Percentiles rank a stretch among this genome's conserved stretches.
These are phyloP conservation scores for Axea sp. DNA, from an alignment of 2,888 invertebrate species.

Conservation along the genomic window DNA sequence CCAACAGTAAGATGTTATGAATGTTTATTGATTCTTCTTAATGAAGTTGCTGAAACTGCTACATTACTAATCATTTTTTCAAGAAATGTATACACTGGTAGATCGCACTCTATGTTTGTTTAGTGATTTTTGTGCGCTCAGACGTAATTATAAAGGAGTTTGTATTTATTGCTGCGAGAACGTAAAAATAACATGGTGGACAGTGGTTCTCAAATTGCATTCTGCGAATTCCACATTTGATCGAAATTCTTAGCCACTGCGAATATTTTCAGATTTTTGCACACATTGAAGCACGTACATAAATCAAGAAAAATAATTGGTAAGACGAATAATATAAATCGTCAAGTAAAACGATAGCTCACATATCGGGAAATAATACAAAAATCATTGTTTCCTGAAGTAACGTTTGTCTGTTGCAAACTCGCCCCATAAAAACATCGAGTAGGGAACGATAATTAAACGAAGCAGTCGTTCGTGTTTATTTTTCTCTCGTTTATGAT, in stretches of 20 bases:
- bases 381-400: too few relatives aligned
- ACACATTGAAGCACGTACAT: too few relatives aligned
- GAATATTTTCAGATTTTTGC: too few relatives aligned
- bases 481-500: slow-evolving; percentile 52
- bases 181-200: slow-evolving; percentile 38
- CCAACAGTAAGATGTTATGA: slow-evolving; percentile 31
- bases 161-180: slow-evolving; percentile 42
- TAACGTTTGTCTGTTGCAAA: slow-evolving; percentile 40
- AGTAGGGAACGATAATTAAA: slow-evolving; percentile 44
- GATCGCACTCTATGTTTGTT: slow-evolving; percentile 28
- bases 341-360: too few relatives aligned
- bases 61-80: slow-evolving; percentile 43
- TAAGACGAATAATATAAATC: too few relatives aligned
- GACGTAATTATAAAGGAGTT: slow-evolving; percentile 51
- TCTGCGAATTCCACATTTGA: slow-evolving; percentile 12
- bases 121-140: slow-evolving; percentile 42
- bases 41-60: slow-evolving; percentile 37
- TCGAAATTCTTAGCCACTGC: slow-evolving; percentile 15
- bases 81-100: slow-evolving; percentile 31
- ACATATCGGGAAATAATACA: too few relatives aligned
- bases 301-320: too few relatives aligned
- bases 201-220: slow-evolving; percentile 35
- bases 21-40: slow-evolving; percentile 51
- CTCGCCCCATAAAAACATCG: slow-evolving; percentile 37
- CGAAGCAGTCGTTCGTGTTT: slow-evolving; percentile 26